Base-by-base conservation (phyloP, 2,113 vertebrate species). In the Neodon shergylaensis region DNA sequence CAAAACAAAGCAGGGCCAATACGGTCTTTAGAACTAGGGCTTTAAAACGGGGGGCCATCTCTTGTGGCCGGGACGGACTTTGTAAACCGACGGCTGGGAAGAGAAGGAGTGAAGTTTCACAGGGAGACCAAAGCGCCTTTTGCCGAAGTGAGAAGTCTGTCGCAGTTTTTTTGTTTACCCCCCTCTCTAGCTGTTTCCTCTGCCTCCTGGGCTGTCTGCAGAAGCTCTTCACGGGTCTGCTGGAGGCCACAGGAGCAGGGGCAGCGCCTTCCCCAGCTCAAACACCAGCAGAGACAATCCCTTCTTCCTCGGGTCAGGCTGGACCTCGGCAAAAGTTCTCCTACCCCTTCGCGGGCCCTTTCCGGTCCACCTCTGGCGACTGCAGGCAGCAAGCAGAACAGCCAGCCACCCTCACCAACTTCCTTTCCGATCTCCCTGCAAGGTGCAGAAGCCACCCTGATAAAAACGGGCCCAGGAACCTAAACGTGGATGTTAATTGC, bases 61-160 rank as follows among this genome's bases (percentile, higher is more conserved):
- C 88, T 73, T 39, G 31, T 63, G 77, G 90, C 42, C 13, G 7
- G 66, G 82, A 77, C 72, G n/a, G 54, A 92, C 84, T 94, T 95
- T 86, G 82, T 88, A 93, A 82, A 83, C 86, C 66, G 61, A n/a
- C 92, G 78, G 44, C 61, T 36, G 58, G 70, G 95, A 97, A 97
- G 96, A 96, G n/a, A 7, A 98, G 92, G 97, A 88, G 97, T 74
- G 91, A 96, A 96, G 90, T 96, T 97, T 97, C 97, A 85, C 97
- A 85, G 89, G 83, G 83, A 92, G 94, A 92, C 78, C 95, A 93
- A 96, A 95, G 91, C 78, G 52, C 91, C 94, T 95, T 98, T 96
- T 97, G 96, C 94, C 83, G 11, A 70, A 86, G 94, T 97, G 97
- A 96, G 92, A 97, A 97, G 97, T 97, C 97, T 95, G 86, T 94